These are phyloP conservation scores for Phrynocephalus versicolor DNA, from an alignment of 2,113 vertebrate genomes.

Conservation along the genomic window DNA sequence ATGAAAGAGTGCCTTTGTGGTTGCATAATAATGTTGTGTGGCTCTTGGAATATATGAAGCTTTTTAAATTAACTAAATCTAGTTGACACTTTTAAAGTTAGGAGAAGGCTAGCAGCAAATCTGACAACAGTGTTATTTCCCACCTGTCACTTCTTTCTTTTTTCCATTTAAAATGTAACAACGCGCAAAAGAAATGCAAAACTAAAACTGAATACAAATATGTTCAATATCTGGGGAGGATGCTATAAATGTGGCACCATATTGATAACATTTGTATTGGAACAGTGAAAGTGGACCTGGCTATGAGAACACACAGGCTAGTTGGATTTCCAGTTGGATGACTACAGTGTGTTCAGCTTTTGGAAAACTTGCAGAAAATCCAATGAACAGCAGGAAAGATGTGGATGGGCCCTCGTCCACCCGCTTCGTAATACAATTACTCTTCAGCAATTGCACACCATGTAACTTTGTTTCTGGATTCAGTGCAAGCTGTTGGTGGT, in stretches of 20 bases:
- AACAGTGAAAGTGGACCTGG: background rate
- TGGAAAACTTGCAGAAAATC: background rate
- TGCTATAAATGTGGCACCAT: background rate
- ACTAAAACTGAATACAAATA: background rate
- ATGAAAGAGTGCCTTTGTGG: background rate
- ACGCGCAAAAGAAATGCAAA: background rate
- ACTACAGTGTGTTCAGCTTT: background rate
- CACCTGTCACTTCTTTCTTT: background rate
- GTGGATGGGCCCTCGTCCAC: background rate
- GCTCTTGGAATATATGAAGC: background rate
- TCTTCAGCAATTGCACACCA: background rate
- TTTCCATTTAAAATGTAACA: background rate
- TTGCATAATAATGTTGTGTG: background rate
- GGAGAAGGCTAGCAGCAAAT: constrained; percentile 10
- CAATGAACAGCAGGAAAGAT: background rate
- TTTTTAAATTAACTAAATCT: background rate
- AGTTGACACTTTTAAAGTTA: constrained; percentile 8
- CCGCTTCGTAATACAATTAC: background rate
- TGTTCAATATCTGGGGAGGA: background rate
- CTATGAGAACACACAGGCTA: background rate
- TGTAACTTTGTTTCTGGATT: background rate
- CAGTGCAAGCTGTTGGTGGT: background rate
- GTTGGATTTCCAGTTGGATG: no score
- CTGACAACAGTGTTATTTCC: constrained; percentile 9
- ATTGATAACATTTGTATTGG: background rate